These are phyloP conservation scores for Toxostoma redivivum DNA, from an alignment of 2,113 vertebrate genomes.

Conservation along the genomic window DNA sequence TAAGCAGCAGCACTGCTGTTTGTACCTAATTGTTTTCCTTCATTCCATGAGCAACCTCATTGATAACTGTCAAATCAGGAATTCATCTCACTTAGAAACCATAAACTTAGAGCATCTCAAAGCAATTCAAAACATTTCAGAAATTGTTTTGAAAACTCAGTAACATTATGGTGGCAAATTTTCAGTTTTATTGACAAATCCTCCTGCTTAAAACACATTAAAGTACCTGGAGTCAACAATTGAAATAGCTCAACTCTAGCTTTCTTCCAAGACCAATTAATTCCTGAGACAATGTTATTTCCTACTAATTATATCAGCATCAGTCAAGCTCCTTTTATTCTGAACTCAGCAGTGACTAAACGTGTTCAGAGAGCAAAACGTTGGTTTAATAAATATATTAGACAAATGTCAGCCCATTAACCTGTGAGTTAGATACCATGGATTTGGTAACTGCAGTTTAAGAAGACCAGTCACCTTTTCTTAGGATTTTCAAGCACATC, in stretches of 20 bases:
- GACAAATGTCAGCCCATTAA: not conserved
- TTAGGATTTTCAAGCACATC: not conserved
- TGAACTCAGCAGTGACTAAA: not conserved
- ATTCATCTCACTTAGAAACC: not conserved
- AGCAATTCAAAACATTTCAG: not conserved
- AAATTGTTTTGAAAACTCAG: not conserved
- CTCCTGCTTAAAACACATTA: not conserved
- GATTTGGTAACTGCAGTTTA: not conserved
- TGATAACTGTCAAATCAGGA: not conserved
- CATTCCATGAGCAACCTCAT: not conserved
- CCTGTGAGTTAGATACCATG: not conserved
- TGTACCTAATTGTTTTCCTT: not conserved
- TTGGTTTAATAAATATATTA: not conserved
- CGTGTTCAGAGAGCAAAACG: not conserved
- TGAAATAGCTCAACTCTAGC: not conserved
- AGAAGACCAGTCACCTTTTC: not conserved
- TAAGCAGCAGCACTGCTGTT: fast-evolving
- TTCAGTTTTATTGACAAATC: not conserved
- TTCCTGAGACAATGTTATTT: not conserved
- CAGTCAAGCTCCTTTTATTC: not conserved
- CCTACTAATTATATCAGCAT: not conserved
- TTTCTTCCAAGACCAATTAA: not conserved
- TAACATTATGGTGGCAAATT: not conserved
- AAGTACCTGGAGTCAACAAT: not conserved
- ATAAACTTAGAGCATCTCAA: not conserved